Evolutionary conservation across 2,888 invertebrate species (phyloP).

Genomic region (Pinctada fucata): DNA sequence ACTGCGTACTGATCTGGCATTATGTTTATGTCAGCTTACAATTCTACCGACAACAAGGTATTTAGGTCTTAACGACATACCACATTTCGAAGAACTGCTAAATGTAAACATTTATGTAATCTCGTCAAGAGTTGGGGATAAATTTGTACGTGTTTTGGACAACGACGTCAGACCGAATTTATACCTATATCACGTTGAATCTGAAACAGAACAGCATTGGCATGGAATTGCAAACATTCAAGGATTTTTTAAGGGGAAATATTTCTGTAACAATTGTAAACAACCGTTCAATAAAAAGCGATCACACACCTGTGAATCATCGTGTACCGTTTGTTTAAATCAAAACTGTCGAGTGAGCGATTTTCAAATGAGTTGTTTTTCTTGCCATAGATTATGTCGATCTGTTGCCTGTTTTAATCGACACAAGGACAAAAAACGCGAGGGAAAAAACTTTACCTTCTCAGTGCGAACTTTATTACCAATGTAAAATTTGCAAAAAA

Average conservation of each 20-base stretch:
- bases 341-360: not conserved
- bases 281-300: not conserved
- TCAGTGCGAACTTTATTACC: conserved; percentile 5
- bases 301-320: not conserved
- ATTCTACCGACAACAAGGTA: not conserved
- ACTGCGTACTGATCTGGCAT: too few species aligned
- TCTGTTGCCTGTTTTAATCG: conserved; percentile 8
- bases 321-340: not conserved
- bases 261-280: not conserved
- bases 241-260: too few species aligned
- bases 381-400: conserved; percentile 11
- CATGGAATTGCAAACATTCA: too few species aligned
- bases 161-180: not conserved
- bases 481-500: not conserved
- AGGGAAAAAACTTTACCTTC: not conserved
- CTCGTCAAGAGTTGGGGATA: too few species aligned
- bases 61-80: conserved; percentile 2
- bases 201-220: too few species aligned
- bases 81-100: not conserved
- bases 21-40: too few species aligned
- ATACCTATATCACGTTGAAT: not conserved
- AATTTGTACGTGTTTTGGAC: not conserved
- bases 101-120: too few species aligned
- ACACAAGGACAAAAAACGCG: not conserved
- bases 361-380: not conserved